Conservation (phyloP, 2,888 invertebrate species). For the Melangyna quadrimaculata region DNA sequence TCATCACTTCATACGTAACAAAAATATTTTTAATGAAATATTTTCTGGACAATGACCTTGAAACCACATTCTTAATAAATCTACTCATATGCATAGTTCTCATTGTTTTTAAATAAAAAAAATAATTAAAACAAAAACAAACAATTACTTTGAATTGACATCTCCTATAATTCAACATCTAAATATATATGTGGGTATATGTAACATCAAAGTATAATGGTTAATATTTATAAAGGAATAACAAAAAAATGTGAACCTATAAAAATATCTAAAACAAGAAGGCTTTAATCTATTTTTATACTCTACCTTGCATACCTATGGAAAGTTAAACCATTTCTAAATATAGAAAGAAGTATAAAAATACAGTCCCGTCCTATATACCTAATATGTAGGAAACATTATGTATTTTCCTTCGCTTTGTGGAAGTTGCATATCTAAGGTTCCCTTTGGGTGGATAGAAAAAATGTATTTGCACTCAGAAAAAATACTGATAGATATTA, state of each 20-base stretch:
- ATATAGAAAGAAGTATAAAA: slow-evolving; percentile 61
- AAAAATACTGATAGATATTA: background rate
- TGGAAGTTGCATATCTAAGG: slow-evolving; percentile 28
- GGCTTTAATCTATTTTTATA: slow-evolving; percentile 56
- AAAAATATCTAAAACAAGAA: slow-evolving; percentile 42
- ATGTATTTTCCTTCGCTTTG: slow-evolving; percentile 41
- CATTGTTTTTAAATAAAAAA: background rate
- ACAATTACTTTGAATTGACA: background rate
- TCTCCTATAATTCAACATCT: background rate
- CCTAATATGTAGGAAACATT: slow-evolving; percentile 1
- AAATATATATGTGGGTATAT: no score
- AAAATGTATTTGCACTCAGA: background rate
- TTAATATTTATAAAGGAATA: background rate
- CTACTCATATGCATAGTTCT: no score
- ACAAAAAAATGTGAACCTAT: background rate
- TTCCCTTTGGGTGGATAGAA: background rate
- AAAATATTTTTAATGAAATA: no score
- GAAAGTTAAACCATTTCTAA: slow-evolving; percentile 63
- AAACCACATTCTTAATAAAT: no score
- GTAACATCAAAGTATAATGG: background rate
- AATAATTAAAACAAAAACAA: background rate
- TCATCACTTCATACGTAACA: no score
- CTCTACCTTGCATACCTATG: slow-evolving; percentile 31
- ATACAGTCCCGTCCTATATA: slow-evolving; percentile 32
- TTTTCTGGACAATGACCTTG: no score